Evolutionary conservation across 2,888 invertebrate species (phyloP).

Genomic region (Drosophila peninsularis): DNA sequence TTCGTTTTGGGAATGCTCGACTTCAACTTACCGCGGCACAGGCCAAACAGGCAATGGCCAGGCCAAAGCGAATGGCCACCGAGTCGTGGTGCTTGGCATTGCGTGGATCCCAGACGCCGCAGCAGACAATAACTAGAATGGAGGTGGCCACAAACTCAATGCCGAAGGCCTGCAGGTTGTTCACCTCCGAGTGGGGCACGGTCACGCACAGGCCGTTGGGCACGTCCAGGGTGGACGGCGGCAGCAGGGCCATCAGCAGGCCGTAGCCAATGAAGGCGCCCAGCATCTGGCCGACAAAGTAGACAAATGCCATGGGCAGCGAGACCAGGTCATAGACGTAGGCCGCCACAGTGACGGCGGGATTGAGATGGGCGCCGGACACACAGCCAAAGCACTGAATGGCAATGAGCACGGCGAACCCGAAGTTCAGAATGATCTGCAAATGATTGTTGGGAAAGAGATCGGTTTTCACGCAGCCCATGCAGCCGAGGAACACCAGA

Average conservation of each 20-base stretch:
- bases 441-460: conserved; percentile 81
- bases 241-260: conserved; percentile 87
- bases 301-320: conserved; percentile 86
- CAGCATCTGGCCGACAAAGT: conserved; percentile 88
- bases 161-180: conserved; percentile 86
- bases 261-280: conserved; percentile 90
- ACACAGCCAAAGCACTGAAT: conserved; percentile 91
- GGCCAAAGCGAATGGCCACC: conserved; percentile 88
- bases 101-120: conserved; percentile 90
- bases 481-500: conserved; percentile 90
- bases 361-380: conserved; percentile 92
- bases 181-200: conserved; percentile 85
- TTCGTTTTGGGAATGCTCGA: not conserved
- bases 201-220: conserved; percentile 88
- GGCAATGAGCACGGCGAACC: conserved; percentile 88
- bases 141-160: conserved; percentile 88
- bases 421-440: conserved; percentile 86
- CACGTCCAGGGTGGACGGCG: conserved; percentile 70
- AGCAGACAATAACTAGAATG: conserved; percentile 88
- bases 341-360: conserved; percentile 89
- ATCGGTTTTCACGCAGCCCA: conserved; percentile 86
- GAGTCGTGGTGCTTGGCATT: conserved; percentile 88
- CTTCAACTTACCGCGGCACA: conserved; percentile 87
- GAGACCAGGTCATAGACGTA: conserved; percentile 84
- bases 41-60: conserved; percentile 88